These are phyloP conservation scores for Hermodice carunculata DNA, from an alignment of 2,888 invertebrate species.

Conservation along the genomic window DNA sequence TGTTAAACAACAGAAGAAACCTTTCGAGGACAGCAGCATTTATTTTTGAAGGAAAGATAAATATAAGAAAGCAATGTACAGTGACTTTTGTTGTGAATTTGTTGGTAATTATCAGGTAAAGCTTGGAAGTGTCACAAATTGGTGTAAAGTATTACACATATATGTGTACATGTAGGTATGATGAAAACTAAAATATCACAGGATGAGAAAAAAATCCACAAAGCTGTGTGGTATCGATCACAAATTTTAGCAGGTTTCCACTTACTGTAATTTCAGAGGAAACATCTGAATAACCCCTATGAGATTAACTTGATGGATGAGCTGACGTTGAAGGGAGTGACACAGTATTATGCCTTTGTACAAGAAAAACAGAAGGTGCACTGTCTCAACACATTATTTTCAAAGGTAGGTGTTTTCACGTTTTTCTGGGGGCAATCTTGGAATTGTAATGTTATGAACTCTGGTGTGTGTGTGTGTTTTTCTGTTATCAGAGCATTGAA, in stretches of 20 bases:
- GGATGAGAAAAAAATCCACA: background rate
- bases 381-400: constrained; percentile 99
- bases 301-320: constrained; percentile 99
- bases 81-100: no score
- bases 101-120: no score
- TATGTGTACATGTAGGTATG: no score
- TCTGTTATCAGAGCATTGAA: no score
- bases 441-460: background rate
- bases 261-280: constrained; percentile 76
- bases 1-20: no score
- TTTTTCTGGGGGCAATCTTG: background rate
- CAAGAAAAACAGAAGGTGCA: constrained; percentile 99
- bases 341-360: constrained; percentile 99
- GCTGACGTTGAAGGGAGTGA: constrained; percentile 97
- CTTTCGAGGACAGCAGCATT: no score
- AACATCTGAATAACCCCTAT: constrained; percentile 94
- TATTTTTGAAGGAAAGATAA: no score
- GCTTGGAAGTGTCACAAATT: no score
- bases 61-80: no score
- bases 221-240: background rate
- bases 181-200: no score
- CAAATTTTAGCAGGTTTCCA: background rate
- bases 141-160: no score
- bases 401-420: constrained; percentile 79
- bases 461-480: no score